Evolutionary conservation across 2,888 invertebrate species (phyloP).

Genomic region (Sinopyrophorus schimmeli): DNA sequence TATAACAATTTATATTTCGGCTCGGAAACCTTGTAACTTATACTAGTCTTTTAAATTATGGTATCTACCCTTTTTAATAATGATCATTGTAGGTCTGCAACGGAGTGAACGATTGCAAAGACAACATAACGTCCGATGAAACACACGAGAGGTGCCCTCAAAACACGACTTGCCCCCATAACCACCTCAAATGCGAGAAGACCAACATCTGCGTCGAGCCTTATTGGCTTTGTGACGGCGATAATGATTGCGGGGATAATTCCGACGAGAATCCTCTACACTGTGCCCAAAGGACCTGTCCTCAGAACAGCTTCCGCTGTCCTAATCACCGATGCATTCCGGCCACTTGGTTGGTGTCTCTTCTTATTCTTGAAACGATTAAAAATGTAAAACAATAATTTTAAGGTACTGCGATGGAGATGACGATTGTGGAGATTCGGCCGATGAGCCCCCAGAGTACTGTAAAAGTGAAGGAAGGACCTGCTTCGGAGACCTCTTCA

Average conservation of each 20-base stretch:
- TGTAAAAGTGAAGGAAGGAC: slow-evolving; percentile 91
- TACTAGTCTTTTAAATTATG: too few species aligned
- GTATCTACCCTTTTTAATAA: too few species aligned
- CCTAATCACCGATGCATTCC: slow-evolving; percentile 94
- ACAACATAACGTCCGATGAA: slow-evolving; percentile 89
- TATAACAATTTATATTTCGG: too few species aligned
- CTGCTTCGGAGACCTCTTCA: slow-evolving; percentile 94
- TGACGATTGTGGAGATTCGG: slow-evolving; percentile 87
- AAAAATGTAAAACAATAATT: too few species aligned
- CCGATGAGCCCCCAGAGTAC: slow-evolving; percentile 91
- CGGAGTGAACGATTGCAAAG: slow-evolving; percentile 92
- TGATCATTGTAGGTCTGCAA: slow-evolving; percentile 79
- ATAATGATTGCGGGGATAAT: slow-evolving; percentile 95
- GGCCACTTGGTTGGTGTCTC: slow-evolving; percentile 77
- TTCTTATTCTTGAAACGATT: too few species aligned
- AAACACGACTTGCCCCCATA: slow-evolving; percentile 86
- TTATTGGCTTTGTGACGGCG: slow-evolving; percentile 96
- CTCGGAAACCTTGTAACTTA: too few species aligned
- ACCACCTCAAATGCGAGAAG: slow-evolving; percentile 89
- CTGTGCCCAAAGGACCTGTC: slow-evolving; percentile 86
- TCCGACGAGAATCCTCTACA: slow-evolving; percentile 90
- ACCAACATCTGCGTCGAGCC: slow-evolving; percentile 97
- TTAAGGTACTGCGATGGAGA: slow-evolving; percentile 88
- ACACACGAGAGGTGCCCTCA: slow-evolving; percentile 84
- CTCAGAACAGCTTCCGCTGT: slow-evolving; percentile 89